These are phyloP conservation scores for Drosophila neotestacea DNA, from an alignment of 2,888 invertebrate genomes.

Conservation along the genomic window DNA sequence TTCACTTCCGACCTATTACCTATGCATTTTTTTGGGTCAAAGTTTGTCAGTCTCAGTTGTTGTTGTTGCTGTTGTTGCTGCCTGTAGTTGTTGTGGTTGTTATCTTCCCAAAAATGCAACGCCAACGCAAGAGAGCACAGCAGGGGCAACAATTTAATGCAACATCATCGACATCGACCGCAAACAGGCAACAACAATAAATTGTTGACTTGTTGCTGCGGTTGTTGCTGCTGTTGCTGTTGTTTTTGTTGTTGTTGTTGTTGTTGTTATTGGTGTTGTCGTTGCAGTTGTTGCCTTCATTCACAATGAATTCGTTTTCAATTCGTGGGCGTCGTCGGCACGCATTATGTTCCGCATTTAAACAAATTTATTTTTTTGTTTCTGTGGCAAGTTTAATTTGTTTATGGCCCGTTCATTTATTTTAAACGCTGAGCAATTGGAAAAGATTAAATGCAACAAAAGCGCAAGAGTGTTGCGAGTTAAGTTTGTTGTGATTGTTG, in stretches of 20 bases:
- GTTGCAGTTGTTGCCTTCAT: slow-evolving; percentile 73
- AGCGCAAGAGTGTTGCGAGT: not conserved
- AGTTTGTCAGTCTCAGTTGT: slow-evolving; percentile 55
- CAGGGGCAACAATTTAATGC: slow-evolving; percentile 69
- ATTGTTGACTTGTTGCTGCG: slow-evolving; percentile 65
- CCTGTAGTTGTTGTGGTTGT: slow-evolving; percentile 10
- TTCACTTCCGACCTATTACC: slow-evolving; percentile 70
- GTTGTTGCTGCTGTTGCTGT: slow-evolving; percentile 36
- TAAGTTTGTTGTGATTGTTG: slow-evolving; percentile 8
- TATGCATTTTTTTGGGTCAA: slow-evolving; percentile 66
- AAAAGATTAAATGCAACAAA: slow-evolving; percentile 34
- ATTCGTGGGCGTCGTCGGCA: slow-evolving; percentile 67
- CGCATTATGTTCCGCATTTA: slow-evolving; percentile 60
- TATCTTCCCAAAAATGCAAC: slow-evolving; percentile 30
- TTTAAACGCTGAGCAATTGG: slow-evolving; percentile 66
- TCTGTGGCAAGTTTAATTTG: slow-evolving; percentile 70
- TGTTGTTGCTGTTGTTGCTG: slow-evolving; percentile 25
- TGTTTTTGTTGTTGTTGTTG: slow-evolving; percentile 33
- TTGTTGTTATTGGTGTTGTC: slow-evolving; percentile 32
- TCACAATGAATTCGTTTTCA: slow-evolving; percentile 54
- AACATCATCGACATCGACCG: slow-evolving; percentile 65
- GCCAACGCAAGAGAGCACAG: slow-evolving; percentile 62
- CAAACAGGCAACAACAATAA: slow-evolving; percentile 56
- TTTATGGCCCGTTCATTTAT: slow-evolving; percentile 67
- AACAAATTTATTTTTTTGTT: slow-evolving; percentile 34